Conservation (phyloP, 2,113 vertebrate genomes). For the Todiramphus chloris region DNA sequence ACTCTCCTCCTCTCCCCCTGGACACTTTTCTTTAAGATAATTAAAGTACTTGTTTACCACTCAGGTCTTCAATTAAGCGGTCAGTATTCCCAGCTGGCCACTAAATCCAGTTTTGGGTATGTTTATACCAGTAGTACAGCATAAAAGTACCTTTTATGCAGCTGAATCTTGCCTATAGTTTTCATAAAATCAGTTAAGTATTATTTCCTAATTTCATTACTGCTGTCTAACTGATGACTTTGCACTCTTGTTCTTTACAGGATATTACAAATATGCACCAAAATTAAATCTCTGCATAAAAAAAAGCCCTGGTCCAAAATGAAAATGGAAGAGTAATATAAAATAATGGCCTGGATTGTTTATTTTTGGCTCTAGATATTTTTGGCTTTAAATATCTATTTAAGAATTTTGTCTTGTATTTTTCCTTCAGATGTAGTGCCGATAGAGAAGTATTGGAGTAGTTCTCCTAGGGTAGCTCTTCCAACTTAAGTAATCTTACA, state of each 20-base stretch:
- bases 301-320: not conserved
- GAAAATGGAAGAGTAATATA: not conserved
- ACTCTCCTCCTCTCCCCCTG: not conserved
- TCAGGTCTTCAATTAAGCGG: not conserved
- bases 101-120: slow-evolving; percentile 24
- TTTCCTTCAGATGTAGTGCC: not conserved
- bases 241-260: not conserved
- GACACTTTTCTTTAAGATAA: not conserved
- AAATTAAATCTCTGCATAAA: not conserved
- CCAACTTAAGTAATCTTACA: not conserved
- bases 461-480: not conserved
- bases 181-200: slow-evolving; percentile 32
- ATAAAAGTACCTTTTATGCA: not conserved
- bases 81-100: slow-evolving; percentile 1
- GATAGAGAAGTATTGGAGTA: not conserved
- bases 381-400: not conserved
- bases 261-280: not conserved
- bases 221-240: not conserved
- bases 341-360: not conserved
- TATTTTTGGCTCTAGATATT: not conserved
- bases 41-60: slow-evolving; percentile 28
- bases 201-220: slow-evolving; percentile 14
- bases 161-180: not conserved
- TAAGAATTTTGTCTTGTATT: not conserved
- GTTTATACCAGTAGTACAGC: not conserved